These are phyloP conservation scores for Campylorhamphus procurvoides DNA, from an alignment of 2,113 vertebrate species.

Conservation along the genomic window DNA sequence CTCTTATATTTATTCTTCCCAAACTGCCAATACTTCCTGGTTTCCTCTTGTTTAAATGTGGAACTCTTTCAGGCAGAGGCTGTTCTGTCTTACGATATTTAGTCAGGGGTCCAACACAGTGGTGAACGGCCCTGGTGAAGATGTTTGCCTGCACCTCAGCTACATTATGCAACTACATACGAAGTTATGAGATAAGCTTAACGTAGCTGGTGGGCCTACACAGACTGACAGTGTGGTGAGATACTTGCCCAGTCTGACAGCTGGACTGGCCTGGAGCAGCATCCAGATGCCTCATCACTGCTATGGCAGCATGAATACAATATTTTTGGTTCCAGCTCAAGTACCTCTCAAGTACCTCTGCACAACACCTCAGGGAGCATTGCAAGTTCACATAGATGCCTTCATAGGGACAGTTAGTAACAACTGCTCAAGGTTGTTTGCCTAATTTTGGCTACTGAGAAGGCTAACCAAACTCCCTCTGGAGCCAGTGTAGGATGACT, in stretches of 20 bases:
- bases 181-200: neutral
- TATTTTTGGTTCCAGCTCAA: neutral
- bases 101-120: neutral
- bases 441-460: neutral
- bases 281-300: neutral
- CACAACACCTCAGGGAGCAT: neutral
- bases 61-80: neutral
- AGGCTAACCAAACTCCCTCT: neutral
- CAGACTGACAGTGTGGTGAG: accelerated
- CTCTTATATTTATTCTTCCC: neutral
- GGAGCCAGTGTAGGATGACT: neutral
- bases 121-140: neutral
- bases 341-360: neutral
- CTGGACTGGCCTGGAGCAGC: neutral
- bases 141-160: neutral
- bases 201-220: neutral
- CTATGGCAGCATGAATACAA: neutral
- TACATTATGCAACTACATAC: neutral
- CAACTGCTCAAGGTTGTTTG: neutral
- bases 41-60: neutral
- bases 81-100: neutral
- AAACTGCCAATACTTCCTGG: neutral
- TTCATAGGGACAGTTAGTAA: neutral
- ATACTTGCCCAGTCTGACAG: neutral
- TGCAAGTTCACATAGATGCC: neutral